These are phyloP conservation scores for Petrocephalus microphthalmus DNA, from an alignment of 2,113 vertebrate genomes.

Conservation along the genomic window DNA sequence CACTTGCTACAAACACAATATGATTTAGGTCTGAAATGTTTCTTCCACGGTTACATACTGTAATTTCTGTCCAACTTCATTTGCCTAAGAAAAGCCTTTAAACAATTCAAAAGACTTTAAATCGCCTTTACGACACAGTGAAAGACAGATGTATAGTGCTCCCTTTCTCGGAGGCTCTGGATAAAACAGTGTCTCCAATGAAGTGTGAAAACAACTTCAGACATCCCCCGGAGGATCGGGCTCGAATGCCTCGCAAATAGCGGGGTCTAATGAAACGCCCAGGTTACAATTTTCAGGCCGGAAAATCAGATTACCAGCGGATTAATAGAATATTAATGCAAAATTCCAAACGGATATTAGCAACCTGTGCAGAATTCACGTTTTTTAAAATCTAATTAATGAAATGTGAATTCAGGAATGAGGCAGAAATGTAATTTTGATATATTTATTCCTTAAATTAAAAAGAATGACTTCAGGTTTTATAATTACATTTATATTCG, in stretches of 20 bases:
- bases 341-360: not conserved
- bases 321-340: conserved; percentile 6
- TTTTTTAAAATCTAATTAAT: not conserved
- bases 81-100: conserved; percentile 18
- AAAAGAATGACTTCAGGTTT: not conserved
- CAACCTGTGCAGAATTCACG: not conserved
- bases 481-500: not conserved
- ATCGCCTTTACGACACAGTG: conserved; percentile 10
- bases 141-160: not conserved
- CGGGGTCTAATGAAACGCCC: not conserved
- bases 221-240: not conserved
- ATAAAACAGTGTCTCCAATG: conserved; percentile 10
- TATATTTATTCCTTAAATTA: not conserved
- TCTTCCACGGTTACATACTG: conserved; percentile 7
- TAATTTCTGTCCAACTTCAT: conserved; percentile 11
- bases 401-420: not conserved
- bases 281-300: not conserved
- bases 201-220: conserved; percentile 16
- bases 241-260: not conserved
- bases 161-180: not conserved
- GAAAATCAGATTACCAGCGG: not conserved
- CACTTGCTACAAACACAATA: not conserved
- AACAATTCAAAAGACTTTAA: conserved; percentile 6
- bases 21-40: not conserved
- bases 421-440: not conserved